Base-by-base conservation (phyloP, 2,888 invertebrate genomes). In the Cerastis rubricosa region DNA sequence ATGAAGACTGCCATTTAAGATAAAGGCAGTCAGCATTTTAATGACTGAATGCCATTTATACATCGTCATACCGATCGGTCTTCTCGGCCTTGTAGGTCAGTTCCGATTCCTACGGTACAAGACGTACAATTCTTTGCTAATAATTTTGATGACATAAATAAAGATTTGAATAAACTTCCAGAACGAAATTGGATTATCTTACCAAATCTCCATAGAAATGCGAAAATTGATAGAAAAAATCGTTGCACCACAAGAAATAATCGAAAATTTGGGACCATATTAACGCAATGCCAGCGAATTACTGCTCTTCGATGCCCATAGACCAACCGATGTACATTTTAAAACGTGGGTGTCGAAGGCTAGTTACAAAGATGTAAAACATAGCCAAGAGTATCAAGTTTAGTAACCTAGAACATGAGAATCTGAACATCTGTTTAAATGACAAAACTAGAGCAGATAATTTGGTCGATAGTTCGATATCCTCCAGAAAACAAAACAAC, bases 301-400 rank as follows among this genome's bases (percentile, higher is more conserved):
- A 90, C 89, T 92, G 89, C 80, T 86, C 78, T 87, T 78, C 73
- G 81, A 82, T 87, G 84, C 85, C 81, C 84, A 87, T 84, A 87
- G 78, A 89, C 89, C 88, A 80, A 83, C 83, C 85, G 84, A 80
- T 78, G 74, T 76, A 78, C 78, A 71, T 75, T 59, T 71, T 71
- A 71, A 47, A 11, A 70, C 80, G 92, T 93, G 89, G 93, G 93
- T 80, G 91, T 87, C 70, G 88, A 91, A 92, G 91, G 90, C 84
- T 74, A 54, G 12, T 65, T 66, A 73, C 54, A 71, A 81, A 85
- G 14, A 70, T 63, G 71, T 61, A 61, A 40, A 74, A 83, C 19
- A 61, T 57, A 25, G 43, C n/a, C 19, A 57, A 63, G n/a, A 66
- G 17, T 61, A 45, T 59, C 29, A 57, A 40, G 35, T 76, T 69